Percentiles rank a stretch among this genome's conserved stretches.
These are phyloP conservation scores for Drosophila melanica DNA, from an alignment of 1,140 invertebrate species.

Conservation along the genomic window DNA sequence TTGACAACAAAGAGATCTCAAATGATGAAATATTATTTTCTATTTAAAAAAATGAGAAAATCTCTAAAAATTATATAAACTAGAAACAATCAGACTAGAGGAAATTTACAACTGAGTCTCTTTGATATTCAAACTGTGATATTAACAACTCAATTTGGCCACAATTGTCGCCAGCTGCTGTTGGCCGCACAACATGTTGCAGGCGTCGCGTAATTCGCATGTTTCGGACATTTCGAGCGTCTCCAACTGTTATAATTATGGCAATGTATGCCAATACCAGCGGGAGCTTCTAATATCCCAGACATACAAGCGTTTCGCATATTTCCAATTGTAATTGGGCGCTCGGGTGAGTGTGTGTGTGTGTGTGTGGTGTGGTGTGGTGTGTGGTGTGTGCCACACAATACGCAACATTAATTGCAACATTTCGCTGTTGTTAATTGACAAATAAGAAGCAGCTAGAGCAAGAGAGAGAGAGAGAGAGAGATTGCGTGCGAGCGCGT, in stretches of 20 bases:
- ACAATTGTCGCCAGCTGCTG: conserved; percentile 51
- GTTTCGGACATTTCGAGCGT: conserved; percentile 58
- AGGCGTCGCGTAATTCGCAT: conserved; percentile 64
- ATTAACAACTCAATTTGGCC: not conserved
- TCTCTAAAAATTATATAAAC: too few species aligned
- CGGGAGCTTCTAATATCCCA: conserved; percentile 32
- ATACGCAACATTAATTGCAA: conserved; percentile 71
- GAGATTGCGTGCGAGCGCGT: not conserved
- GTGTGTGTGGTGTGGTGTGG: conserved; percentile 22
- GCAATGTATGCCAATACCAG: conserved; percentile 54
- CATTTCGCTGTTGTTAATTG: conserved; percentile 74
- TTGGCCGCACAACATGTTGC: conserved; percentile 1
- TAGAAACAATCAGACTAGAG: too few species aligned
- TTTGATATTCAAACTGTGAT: too few species aligned
- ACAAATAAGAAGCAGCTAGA: conserved; percentile 54
- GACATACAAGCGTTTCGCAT: conserved; percentile 1
- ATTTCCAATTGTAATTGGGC: conserved; percentile 1
- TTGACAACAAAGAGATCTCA: too few species aligned
- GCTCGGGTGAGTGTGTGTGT: conserved; percentile 13
- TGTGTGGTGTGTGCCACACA: conserved; percentile 22
- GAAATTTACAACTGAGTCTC: too few species aligned
- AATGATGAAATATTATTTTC: too few species aligned
- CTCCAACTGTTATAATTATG: conserved; percentile 67
- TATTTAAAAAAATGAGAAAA: too few species aligned
- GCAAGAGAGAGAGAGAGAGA: not conserved